phyloP scores from a whole-genome alignment of 2,888 invertebrate genomes.

The Cosmia trapezina region DNA sequence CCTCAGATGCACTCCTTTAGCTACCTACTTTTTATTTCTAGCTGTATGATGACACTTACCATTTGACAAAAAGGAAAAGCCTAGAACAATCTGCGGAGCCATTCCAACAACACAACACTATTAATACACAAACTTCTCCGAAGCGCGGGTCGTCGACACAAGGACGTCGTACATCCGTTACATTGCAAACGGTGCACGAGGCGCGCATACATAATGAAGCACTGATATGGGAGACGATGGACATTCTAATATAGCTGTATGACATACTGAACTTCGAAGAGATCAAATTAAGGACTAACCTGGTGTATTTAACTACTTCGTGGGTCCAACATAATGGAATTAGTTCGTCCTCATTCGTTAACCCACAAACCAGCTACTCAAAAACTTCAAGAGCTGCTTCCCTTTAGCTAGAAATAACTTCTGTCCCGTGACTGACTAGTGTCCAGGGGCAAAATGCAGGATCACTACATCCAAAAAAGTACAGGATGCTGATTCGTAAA shows the following conservation, averaged over 20 bases:
- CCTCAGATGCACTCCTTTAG: too few relatives aligned
- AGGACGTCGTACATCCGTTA: conserved; percentile 59
- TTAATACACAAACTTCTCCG: conserved; percentile 21
- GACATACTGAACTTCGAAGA: neutral
- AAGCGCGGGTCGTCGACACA: conserved; percentile 60
- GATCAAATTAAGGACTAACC: too few relatives aligned
- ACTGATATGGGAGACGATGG: neutral
- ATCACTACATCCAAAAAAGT: neutral
- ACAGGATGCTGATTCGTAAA: neutral
- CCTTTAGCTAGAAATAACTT: neutral
- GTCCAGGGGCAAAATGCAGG: neutral
- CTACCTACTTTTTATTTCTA: neutral
- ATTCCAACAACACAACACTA: conserved; percentile 10
- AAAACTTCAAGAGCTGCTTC: neutral
- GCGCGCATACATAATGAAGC: conserved; percentile 34
- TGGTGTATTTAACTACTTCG: neutral
- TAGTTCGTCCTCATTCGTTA: neutral
- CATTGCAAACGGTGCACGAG: conserved; percentile 3
- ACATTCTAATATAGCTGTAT: neutral
- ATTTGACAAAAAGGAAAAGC: neutral
- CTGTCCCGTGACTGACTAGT: neutral
- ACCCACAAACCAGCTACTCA: neutral
- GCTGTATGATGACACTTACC: neutral
- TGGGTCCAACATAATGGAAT: neutral
- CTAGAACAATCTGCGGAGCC: neutral